These are phyloP conservation scores for Malacoctenus gilli DNA, from an alignment of 2,797 vertebrate species.

Conservation along the genomic window DNA sequence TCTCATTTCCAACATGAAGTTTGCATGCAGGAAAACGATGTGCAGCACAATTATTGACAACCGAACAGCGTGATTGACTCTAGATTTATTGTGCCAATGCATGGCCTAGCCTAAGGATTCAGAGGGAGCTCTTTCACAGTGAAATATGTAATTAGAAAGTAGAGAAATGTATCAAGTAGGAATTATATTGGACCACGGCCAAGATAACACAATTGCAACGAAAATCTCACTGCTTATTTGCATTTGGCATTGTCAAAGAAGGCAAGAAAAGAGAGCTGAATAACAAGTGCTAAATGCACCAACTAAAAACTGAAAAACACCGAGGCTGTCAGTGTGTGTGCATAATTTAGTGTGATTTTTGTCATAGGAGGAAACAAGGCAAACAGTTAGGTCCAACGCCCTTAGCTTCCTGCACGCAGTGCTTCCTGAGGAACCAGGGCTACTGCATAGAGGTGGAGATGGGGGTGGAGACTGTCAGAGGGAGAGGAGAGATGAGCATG, in stretches of 20 bases:
- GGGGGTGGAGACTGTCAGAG: constrained; percentile 46
- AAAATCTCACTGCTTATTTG: neutral
- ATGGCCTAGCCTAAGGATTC: too few species aligned
- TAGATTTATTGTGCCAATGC: too few species aligned
- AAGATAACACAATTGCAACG: too few species aligned
- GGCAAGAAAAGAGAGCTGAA: neutral
- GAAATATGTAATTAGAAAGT: too few species aligned
- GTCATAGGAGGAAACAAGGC: constrained; percentile 59
- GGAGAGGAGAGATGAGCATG: constrained; percentile 24
- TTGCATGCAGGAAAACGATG: too few species aligned
- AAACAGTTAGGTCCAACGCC: constrained; percentile 68
- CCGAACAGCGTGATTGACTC: too few species aligned
- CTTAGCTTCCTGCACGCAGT: constrained; percentile 66
- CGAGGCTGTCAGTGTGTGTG: neutral
- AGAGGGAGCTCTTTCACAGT: too few species aligned
- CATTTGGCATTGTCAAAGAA: constrained; percentile 1
- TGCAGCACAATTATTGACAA: too few species aligned
- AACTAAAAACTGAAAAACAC: neutral
- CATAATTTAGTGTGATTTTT: constrained; percentile 44
- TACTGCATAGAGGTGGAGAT: constrained; percentile 61
- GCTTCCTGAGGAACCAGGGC: constrained; percentile 72
- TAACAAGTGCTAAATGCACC: neutral
- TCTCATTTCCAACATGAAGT: too few species aligned
- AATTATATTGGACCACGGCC: too few species aligned
- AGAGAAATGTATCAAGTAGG: too few species aligned